phyloP scores from a whole-genome alignment of 2,888 invertebrate genomes.

The Petrolisthes manimaculis region DNA sequence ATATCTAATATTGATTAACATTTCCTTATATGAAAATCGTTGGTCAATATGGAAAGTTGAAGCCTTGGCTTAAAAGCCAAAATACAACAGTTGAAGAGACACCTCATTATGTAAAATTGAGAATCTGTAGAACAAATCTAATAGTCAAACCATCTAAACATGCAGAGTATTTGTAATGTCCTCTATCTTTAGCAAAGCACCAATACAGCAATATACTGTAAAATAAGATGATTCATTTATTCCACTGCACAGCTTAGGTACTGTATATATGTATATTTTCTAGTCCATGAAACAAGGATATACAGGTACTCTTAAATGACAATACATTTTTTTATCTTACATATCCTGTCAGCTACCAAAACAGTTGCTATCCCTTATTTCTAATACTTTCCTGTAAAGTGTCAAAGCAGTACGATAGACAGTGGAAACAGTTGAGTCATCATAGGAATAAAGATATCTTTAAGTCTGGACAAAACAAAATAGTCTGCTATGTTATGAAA shows the following conservation, averaged over 20 bases:
- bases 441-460: slow-evolving; percentile 34
- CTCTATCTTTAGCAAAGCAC: slow-evolving; percentile 54
- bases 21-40: slow-evolving; percentile 61
- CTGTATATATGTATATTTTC: slow-evolving; percentile 10
- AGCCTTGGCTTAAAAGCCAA: slow-evolving; percentile 38
- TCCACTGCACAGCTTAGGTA: slow-evolving; percentile 33
- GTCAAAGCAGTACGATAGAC: background rate
- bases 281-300: background rate
- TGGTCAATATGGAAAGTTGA: slow-evolving; percentile 60
- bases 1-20: slow-evolving; percentile 58
- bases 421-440: slow-evolving; percentile 40
- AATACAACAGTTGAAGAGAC: slow-evolving; percentile 46
- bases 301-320: slow-evolving; percentile 4
- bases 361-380: background rate
- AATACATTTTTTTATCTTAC: background rate
- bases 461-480: slow-evolving; percentile 54
- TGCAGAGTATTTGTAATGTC: slow-evolving; percentile 57
- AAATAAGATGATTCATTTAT: slow-evolving; percentile 39
- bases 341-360: background rate
- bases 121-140: slow-evolving; percentile 51
- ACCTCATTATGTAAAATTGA: slow-evolving; percentile 43
- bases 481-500: slow-evolving; percentile 45
- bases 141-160: slow-evolving; percentile 49
- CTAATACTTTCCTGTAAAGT: slow-evolving; percentile 5
- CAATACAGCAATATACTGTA: slow-evolving; percentile 50